phyloP scores from a whole-genome alignment of 2,888 invertebrate species.

The Hypercompe scribonia region DNA sequence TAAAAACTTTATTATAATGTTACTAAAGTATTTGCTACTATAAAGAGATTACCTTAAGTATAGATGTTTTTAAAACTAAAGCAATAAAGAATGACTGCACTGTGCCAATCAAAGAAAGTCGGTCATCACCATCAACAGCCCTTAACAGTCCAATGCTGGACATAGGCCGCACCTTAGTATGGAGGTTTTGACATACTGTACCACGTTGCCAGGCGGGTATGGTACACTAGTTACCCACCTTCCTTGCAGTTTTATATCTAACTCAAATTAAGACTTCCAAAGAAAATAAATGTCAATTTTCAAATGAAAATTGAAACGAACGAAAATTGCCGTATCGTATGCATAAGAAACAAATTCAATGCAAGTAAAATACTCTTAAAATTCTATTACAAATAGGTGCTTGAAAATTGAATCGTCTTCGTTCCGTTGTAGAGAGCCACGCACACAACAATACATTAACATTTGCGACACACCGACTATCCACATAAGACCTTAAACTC shows the following conservation, averaged over 20 bases:
- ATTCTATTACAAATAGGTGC: slow-evolving; percentile 44
- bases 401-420: slow-evolving; percentile 45
- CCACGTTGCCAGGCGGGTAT: too few species aligned
- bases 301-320: slow-evolving; percentile 7
- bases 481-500: slow-evolving; percentile 83
- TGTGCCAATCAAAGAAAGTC: neutral
- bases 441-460: slow-evolving; percentile 55
- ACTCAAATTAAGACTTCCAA: neutral
- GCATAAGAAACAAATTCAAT: slow-evolving; percentile 28
- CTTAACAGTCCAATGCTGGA: too few species aligned
- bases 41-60: too few species aligned
- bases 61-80: neutral
- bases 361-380: slow-evolving; percentile 28
- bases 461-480: slow-evolving; percentile 62
- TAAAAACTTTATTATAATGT: neutral
- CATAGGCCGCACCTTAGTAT: too few species aligned
- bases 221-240: neutral
- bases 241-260: neutral
- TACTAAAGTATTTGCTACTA: neutral
- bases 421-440: slow-evolving; percentile 33
- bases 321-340: slow-evolving; percentile 3
- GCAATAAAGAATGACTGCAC: neutral
- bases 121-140: too few species aligned
- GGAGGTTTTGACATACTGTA: too few species aligned
- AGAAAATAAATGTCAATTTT: slow-evolving; percentile 15